phyloP scores from a whole-genome alignment of 2,113 vertebrate species.

The Crocuta crocuta region DNA sequence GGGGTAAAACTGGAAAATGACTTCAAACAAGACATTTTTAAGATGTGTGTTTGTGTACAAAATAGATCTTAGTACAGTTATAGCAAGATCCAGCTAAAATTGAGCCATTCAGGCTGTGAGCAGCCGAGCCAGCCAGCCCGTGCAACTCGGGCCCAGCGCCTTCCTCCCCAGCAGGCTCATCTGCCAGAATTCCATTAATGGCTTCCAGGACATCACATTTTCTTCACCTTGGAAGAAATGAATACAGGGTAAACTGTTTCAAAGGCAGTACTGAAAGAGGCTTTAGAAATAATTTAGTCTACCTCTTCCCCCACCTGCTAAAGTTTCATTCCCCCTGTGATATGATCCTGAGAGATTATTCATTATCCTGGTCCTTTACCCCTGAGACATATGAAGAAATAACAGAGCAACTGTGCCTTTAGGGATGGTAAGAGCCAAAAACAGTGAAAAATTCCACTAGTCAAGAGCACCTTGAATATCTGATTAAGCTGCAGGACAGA shows the following conservation, averaged over 20 bases:
- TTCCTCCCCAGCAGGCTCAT: background rate
- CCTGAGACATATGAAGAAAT: conserved; percentile 20
- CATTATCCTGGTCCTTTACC: conserved; percentile 58
- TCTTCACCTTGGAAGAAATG: conserved; percentile 61
- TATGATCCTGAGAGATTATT: conserved; percentile 57
- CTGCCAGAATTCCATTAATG: conserved; percentile 61
- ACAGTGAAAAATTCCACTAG: conserved; percentile 63
- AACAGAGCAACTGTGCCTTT: conserved; percentile 52
- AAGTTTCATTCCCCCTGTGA: conserved; percentile 60
- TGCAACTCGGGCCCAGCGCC: background rate
- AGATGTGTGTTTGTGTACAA: background rate
- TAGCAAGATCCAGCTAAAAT: conserved; percentile 3
- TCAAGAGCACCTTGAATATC: background rate
- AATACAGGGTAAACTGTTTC: conserved; percentile 22
- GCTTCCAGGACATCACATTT: conserved; percentile 45
- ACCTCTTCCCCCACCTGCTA: background rate
- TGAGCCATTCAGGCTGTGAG: conserved; percentile 30
- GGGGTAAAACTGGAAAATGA: conserved; percentile 43
- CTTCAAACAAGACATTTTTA: conserved; percentile 7
- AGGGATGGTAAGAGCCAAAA: conserved; percentile 50
- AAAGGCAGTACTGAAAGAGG: background rate
- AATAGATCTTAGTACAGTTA: background rate
- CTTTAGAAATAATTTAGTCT: conserved; percentile 29
- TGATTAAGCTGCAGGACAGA: conserved; percentile 52
- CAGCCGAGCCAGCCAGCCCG: background rate